phyloP scores from a whole-genome alignment of 2,113 vertebrate species.

The Rhineura floridana region DNA sequence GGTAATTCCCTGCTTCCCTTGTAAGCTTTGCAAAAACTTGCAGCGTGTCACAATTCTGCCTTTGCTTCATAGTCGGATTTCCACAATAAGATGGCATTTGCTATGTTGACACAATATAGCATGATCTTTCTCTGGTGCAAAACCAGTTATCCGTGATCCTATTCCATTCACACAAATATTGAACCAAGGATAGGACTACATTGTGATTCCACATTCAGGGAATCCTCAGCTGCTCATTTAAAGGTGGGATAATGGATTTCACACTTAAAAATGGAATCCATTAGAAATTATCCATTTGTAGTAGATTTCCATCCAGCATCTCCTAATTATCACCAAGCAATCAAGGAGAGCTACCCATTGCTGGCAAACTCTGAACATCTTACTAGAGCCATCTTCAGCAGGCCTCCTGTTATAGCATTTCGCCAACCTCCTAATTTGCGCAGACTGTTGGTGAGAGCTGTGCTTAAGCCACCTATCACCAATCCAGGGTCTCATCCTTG shows the following conservation, averaged over 20 bases:
- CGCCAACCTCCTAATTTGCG: too few relatives aligned
- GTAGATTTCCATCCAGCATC: too few relatives aligned
- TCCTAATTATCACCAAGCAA: too few relatives aligned
- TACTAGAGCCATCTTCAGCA: too few relatives aligned
- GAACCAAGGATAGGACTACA: not conserved
- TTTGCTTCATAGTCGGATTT: not conserved
- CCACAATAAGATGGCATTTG: not conserved
- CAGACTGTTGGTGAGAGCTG: too few relatives aligned
- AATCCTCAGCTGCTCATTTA: rapidly evolving
- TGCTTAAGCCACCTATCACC: too few relatives aligned
- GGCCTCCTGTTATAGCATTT: too few relatives aligned
- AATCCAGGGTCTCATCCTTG: too few relatives aligned
- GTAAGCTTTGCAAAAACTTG: not conserved
- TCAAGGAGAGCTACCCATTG: too few relatives aligned
- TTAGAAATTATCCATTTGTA: not conserved
- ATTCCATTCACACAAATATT: too few relatives aligned
- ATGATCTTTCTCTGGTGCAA: not conserved
- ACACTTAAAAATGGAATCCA: not conserved
- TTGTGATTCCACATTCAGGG: not conserved
- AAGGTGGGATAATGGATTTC: not conserved
- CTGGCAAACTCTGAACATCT: too few relatives aligned
- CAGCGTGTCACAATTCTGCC: not conserved
- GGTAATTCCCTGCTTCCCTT: not conserved
- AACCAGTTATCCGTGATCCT: not conserved
- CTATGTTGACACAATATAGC: not conserved